A percentile compares a stretch with the other conserved stretches of the same genome.
Evolutionary conservation across 2,113 vertebrate genomes (phyloP).

Genomic region (Gopherus flavomarginatus): DNA sequence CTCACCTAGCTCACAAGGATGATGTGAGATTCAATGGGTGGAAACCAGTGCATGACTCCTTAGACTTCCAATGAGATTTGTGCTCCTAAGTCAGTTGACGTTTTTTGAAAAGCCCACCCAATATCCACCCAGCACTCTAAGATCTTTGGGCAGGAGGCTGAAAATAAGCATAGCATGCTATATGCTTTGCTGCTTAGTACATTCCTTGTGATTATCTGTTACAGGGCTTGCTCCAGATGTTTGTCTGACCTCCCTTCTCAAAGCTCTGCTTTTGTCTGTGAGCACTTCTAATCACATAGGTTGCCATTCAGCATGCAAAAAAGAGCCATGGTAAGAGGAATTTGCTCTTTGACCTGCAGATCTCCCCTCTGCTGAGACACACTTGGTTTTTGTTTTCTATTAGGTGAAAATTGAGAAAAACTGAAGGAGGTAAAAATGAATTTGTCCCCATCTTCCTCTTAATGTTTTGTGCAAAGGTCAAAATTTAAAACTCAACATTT

Average conservation of each 20-base stretch:
- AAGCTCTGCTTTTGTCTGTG: slow-evolving; percentile 62
- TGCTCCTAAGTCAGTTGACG: slow-evolving; percentile 3
- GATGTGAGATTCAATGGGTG: not conserved
- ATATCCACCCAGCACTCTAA: not conserved
- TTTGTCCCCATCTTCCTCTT: not conserved
- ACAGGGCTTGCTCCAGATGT: slow-evolving; percentile 69
- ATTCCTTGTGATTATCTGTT: slow-evolving; percentile 68
- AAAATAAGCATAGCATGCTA: slow-evolving; percentile 43
- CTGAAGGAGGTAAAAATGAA: slow-evolving; percentile 41
- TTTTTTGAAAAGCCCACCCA: slow-evolving; percentile 50
- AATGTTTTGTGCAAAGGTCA: slow-evolving; percentile 10
- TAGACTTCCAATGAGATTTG: not conserved
- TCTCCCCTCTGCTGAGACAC: slow-evolving; percentile 73
- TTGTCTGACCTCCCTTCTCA: slow-evolving; percentile 66
- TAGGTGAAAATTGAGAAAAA: slow-evolving; percentile 62
- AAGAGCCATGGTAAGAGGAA: slow-evolving; percentile 61
- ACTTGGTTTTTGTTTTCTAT: slow-evolving; percentile 73
- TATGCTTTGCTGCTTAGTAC: slow-evolving; percentile 42
- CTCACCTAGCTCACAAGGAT: not conserved
- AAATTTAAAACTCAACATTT: slow-evolving; percentile 21
- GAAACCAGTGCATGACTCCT: not conserved
- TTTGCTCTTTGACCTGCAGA: slow-evolving; percentile 71
- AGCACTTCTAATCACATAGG: slow-evolving; percentile 74
- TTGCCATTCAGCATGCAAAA: slow-evolving; percentile 69
- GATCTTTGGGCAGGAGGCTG: slow-evolving; percentile 7